Base-by-base conservation (phyloP, 2,797 vertebrate genomes). In the Protonibea diacanthus region DNA sequence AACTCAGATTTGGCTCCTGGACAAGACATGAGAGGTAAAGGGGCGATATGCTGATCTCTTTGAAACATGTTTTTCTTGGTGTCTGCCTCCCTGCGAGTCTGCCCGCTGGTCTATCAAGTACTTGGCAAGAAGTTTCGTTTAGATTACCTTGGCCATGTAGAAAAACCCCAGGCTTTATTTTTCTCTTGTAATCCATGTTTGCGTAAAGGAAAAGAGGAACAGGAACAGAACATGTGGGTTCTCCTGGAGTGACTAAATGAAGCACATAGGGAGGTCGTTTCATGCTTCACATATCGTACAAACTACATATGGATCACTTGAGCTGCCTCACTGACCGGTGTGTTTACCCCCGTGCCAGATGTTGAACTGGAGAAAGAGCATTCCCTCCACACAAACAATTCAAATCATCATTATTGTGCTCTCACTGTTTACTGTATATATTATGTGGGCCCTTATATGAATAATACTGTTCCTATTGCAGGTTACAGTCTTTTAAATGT, bases 241-340 rank as follows among this genome's bases (percentile, higher is more conserved):
- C 52, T 58, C 38, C 49, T 23, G 38, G 49, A 25, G 17, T 52
- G 53, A 68, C 48, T 75, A 77, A 71, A 79, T 76, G 49, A 74
- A 79, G 69, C 49, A 57, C 70, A 55, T 6, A 63, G 47, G 18
- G 57, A 71, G 12, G 21, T 66, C 27, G 61, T 78, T 88, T 84
- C 61, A 78, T 82, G 74, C 80, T 76, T 80, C 45, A 66, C 25
- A 42, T 74, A 62, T 73, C 51, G 29, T 23, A 38, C 62, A 38
- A 74, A 72, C 62, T 62, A 48, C 73, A 59, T 18, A 59, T 67
- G 72, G 71, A 74, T 73, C 6, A 3, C 44, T 11, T 60, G 23
- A 75, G 68, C 23, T 76, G 53, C 18, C 74, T 74, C 64, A 73
- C 23, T 42, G 52, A 62, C 13, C 74, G 79, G 33, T 59, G 48